A percentile compares a stretch with the other conserved stretches of the same genome.
Conservation (phyloP, 2,113 vertebrate genomes). For the Uria aalge region DNA sequence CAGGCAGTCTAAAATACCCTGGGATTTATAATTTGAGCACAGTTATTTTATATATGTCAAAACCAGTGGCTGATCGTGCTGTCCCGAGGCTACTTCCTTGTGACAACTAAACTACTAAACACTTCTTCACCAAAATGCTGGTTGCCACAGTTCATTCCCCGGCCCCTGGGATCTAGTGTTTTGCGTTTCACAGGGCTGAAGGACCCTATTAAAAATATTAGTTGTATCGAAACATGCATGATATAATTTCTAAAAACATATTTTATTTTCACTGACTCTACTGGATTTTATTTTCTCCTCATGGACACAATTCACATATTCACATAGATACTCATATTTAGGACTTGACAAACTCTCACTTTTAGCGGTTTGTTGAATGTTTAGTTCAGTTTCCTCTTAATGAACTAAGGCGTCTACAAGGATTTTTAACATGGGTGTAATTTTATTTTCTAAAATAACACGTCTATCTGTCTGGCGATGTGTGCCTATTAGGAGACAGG, state of each 20-base stretch:
- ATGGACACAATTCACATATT: not conserved
- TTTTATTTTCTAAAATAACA: not conserved
- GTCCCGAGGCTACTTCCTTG: not conserved
- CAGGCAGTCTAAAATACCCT: not conserved
- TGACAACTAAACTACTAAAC: not conserved
- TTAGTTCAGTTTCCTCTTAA: not conserved
- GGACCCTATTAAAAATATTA: not conserved
- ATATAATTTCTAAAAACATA: not conserved
- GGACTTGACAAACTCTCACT: not conserved
- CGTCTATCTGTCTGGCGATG: not conserved
- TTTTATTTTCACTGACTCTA: not conserved
- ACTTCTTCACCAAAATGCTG: not conserved
- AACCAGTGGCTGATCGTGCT: not conserved
- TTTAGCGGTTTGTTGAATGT: not conserved
- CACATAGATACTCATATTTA: not conserved
- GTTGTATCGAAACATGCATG: not conserved
- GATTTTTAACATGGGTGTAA: not conserved
- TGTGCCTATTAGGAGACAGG: not conserved
- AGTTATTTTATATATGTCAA: slow-evolving; percentile 4
- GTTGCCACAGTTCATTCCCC: not conserved
- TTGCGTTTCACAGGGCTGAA: not conserved
- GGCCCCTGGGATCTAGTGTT: not conserved
- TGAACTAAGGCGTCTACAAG: not conserved
- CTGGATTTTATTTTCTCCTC: not conserved
- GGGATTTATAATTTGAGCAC: slow-evolving; percentile 18